Evolutionary conservation across 2,888 invertebrate species (phyloP).

Genomic region (Trichogramma dendrolimi): DNA sequence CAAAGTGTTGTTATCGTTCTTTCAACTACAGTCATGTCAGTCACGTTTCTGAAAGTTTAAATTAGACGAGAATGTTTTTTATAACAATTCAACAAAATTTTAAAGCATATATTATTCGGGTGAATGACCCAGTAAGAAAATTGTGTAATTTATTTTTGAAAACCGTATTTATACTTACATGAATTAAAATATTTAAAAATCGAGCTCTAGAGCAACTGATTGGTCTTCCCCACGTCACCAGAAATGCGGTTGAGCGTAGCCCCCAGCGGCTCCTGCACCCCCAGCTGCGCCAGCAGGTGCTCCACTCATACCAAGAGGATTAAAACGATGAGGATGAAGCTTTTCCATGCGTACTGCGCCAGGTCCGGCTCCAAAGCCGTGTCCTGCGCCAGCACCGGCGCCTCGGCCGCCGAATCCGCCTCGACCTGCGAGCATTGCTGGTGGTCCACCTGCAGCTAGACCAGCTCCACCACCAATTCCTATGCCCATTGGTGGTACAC

Average conservation of each 20-base stretch:
- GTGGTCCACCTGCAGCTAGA: constrained; percentile 36
- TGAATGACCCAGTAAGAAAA: no score
- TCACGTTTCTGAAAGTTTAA: no score
- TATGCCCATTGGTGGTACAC: constrained; percentile 32
- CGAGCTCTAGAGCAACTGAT: no score
- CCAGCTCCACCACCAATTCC: constrained; percentile 38
- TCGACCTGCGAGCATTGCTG: constrained; percentile 39
- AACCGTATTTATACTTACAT: no score
- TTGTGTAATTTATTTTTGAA: no score
- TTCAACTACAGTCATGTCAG: no score
- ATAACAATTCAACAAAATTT: no score
- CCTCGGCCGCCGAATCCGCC: constrained; percentile 45
- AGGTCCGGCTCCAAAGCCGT: constrained; percentile 44
- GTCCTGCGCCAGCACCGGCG: constrained; percentile 43
- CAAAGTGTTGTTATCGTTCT: no score
- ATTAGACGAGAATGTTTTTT: no score
- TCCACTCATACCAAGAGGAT: constrained; percentile 50
- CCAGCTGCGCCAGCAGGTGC: constrained; percentile 35
- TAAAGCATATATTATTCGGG: no score
- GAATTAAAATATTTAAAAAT: no score
- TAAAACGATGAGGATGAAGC: constrained; percentile 50
- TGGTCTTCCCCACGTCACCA: constrained; percentile 42
- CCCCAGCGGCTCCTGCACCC: constrained; percentile 33
- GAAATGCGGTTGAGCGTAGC: constrained; percentile 49
- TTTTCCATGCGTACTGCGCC: constrained; percentile 52